Evolutionary conservation across 2,888 invertebrate species (phyloP).

Genomic region (Phrixothrix hirtus): DNA sequence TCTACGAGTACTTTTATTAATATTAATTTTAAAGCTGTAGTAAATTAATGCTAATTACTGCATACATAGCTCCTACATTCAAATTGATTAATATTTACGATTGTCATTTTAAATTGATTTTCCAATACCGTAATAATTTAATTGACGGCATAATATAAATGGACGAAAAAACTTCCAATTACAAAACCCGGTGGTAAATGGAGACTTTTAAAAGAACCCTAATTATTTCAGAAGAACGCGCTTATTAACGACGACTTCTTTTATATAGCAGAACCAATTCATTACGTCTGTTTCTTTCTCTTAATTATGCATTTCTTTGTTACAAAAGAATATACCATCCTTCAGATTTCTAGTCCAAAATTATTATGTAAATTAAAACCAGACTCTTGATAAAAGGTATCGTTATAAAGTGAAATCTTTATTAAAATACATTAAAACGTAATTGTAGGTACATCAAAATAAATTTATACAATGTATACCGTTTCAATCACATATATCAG

Average conservation of each 20-base stretch:
- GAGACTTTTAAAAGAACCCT: conserved; percentile 22
- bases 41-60: too few relatives aligned
- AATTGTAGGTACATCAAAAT: too few relatives aligned
- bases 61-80: not conserved
- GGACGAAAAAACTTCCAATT: conserved; percentile 15
- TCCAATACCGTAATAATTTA: conserved; percentile 2
- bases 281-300: conserved; percentile 23
- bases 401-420: not conserved
- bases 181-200: conserved; percentile 16
- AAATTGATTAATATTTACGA: not conserved
- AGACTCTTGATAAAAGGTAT: conserved; percentile 3
- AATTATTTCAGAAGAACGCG: conserved; percentile 27
- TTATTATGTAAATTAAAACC: conserved; percentile 13
- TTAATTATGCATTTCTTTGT: conserved; percentile 25
- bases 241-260: conserved; percentile 26
- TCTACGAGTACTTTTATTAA: too few relatives aligned
- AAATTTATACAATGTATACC: too few relatives aligned
- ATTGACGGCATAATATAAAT: conserved; percentile 14
- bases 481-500: too few relatives aligned
- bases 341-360: conserved; percentile 17
- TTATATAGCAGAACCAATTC: conserved; percentile 24
- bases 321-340: conserved; percentile 24
- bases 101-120: conserved; percentile 9
- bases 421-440: too few relatives aligned
- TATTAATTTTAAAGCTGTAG: too few relatives aligned